Conservation (phyloP, 2,797 vertebrate species). For the Salmo trutta region DNA sequence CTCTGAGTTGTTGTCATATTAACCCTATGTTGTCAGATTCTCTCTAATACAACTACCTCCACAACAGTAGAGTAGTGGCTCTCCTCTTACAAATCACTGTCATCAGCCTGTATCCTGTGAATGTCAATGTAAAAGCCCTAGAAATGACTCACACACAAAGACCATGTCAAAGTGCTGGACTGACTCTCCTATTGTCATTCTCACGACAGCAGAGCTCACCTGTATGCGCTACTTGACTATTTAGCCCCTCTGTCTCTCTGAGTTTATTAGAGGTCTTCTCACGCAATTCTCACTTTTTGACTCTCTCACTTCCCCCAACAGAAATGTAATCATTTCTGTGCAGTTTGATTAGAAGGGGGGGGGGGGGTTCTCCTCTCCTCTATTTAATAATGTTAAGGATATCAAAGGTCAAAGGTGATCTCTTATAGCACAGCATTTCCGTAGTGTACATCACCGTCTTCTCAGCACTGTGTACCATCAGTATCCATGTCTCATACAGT, state of each 20-base stretch:
- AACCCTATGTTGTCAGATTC: constrained; percentile 21
- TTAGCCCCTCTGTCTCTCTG: not conserved
- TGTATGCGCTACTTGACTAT: constrained; percentile 6
- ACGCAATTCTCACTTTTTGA: constrained; percentile 8
- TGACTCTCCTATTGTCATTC: constrained; percentile 32
- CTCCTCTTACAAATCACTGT: constrained; percentile 52
- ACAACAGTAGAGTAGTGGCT: constrained; percentile 67
- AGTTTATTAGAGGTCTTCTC: not conserved
- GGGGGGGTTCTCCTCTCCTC: not conserved
- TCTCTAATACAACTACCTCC: constrained; percentile 89
- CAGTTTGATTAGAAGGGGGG: not conserved
- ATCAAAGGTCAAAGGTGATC: not conserved
- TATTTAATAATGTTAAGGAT: too few species aligned
- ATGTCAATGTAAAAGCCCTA: constrained; percentile 60
- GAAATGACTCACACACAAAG: constrained; percentile 6
- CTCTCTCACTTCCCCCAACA: constrained; percentile 16
- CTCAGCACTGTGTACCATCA: not conserved
- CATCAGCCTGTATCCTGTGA: constrained; percentile 72
- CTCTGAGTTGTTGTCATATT: not conserved
- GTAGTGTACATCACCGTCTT: constrained; percentile 20
- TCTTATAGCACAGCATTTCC: not conserved
- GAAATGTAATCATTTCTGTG: not conserved
- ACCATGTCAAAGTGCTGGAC: constrained; percentile 52
- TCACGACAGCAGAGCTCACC: not conserved
- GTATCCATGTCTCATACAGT: not conserved